Base-by-base conservation (phyloP, 2,888 invertebrate species). In the Meliscaeva auricollis region DNA sequence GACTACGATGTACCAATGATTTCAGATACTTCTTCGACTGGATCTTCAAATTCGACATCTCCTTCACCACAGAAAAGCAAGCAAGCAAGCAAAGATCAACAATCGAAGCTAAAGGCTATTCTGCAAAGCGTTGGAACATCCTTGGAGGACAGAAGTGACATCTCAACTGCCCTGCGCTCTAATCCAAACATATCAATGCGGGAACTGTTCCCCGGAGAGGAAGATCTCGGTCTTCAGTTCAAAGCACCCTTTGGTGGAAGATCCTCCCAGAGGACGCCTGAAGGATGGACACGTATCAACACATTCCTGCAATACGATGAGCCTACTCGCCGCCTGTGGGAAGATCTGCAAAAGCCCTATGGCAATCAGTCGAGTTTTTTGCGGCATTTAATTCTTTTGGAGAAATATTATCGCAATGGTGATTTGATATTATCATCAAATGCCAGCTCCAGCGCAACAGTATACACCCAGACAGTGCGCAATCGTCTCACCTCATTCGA, bases 361-460 rank as follows among this genome's bases (percentile, higher is more conserved):
- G 97, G 97, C 3, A 97, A 96, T 90, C 96, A 96, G 89, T 96
- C 97, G 52, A 97, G 97, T 87, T 97, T 97, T 90, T 92, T 97
- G 1, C 93, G 97, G 7, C 97, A 97, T 91, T 92, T 97, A 44
- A 95, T 97, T 66, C 92, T 97, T 6, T 90, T 97, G 87, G 97
- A 97, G 88, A 97, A 97, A 90, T 97, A 97, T 91, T 97, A 96
- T 90, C 93, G 97, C 74, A 95, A 95, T 87, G 97, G 97, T 0
- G 96, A 97, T 89, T 91, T 97, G 60, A 93, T 96, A 0, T 90
- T 97, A 13, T 94, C 96, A 0, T 94, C 95, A 3, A 95, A 94
- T 85, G 96, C 97, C 0, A 94, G 95, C 13, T 94, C 95, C 1
- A 95, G 95, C 88, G 96, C 97, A 0, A 94, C 94, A 0, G 96